These are phyloP conservation scores for Plebejus argus DNA, from an alignment of 2,888 invertebrate species.

Conservation along the genomic window DNA sequence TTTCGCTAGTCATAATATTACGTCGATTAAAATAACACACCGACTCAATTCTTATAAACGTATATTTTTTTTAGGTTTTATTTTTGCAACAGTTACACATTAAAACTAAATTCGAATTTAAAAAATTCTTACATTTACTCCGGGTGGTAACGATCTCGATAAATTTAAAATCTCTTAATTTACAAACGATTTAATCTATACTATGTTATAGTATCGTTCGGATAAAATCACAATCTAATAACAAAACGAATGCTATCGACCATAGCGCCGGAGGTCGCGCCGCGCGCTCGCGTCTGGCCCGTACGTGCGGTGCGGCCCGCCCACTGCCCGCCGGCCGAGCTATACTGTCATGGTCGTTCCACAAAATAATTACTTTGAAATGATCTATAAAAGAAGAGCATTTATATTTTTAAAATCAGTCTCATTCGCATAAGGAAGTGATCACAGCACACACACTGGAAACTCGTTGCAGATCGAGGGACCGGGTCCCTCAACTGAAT, in stretches of 20 bases:
- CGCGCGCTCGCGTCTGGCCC: no score
- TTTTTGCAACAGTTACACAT: slow-evolving; percentile 56
- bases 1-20: slow-evolving; percentile 56
- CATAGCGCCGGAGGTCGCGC: slow-evolving; percentile 39
- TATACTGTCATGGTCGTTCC: slow-evolving; percentile 35
- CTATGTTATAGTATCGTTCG: slow-evolving; percentile 71
- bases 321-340: neutral
- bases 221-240: slow-evolving; percentile 69
- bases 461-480: slow-evolving; percentile 75
- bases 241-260: slow-evolving; percentile 60
- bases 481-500: slow-evolving; percentile 69
- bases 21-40: slow-evolving; percentile 64
- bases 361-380: slow-evolving; percentile 58
- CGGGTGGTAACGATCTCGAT: slow-evolving; percentile 79
- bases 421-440: slow-evolving; percentile 81
- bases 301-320: neutral
- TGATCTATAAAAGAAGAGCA: slow-evolving; percentile 69
- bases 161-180: slow-evolving; percentile 72
- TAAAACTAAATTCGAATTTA: slow-evolving; percentile 55
- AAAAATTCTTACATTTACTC: slow-evolving; percentile 61
- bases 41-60: slow-evolving; percentile 55
- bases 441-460: slow-evolving; percentile 80
- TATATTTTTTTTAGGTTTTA: slow-evolving; percentile 51
- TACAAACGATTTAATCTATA: slow-evolving; percentile 73
- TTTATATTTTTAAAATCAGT: slow-evolving; percentile 77